Evolutionary conservation across 2,888 invertebrate genomes (phyloP), one percentile per base, ranked within the genome.

Genomic region (Sipha maydis): DNA sequence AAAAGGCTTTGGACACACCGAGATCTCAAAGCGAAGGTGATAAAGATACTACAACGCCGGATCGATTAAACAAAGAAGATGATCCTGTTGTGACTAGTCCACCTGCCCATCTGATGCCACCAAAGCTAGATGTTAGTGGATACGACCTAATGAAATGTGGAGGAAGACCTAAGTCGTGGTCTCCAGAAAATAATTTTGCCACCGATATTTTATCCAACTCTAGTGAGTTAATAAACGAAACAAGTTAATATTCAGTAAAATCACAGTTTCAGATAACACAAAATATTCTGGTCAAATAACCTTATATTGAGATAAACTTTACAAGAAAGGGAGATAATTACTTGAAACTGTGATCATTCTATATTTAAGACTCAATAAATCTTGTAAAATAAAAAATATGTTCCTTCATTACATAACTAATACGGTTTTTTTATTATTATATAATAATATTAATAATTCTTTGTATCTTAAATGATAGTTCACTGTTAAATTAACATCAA

Each of bases 121-220:
- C 88, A 19, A 88, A 88, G 3, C 48, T 88, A 71, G 90, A 89
- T 21, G 85, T 89, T 76, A 89, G 89, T n/a, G 84, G 83, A 69
- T 79, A 85, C 17, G 83, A 80, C 79, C 67, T 85, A 5, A 82
- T 85, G 82, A 85, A 89, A 56, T 80, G 77, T 41, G 86, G 86
- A 0, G 75, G 88, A 90, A 93, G 94, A 91, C 96, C 94, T 91
- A 95, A 95, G 91, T 95, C 95, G 73, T 96, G 95, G 95, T 95
- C 95, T 82, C 95, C 95, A 25, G 95, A 95, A 92, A 93, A 94
- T 82, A 93, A 93, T 91, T 92, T 93, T n/a, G 93, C 94, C n/a
- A 93, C 93, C 69, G 93, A 94, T 91, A 92, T 95, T 41, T 92
- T 92, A 89, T 91, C 92, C 93, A 90, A 93, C 93, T 90, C 91